A percentile compares a stretch with the other conserved stretches of the same genome.
These are phyloP conservation scores for Beris chalybata DNA, from an alignment of 2,888 invertebrate species.

Conservation along the genomic window DNA sequence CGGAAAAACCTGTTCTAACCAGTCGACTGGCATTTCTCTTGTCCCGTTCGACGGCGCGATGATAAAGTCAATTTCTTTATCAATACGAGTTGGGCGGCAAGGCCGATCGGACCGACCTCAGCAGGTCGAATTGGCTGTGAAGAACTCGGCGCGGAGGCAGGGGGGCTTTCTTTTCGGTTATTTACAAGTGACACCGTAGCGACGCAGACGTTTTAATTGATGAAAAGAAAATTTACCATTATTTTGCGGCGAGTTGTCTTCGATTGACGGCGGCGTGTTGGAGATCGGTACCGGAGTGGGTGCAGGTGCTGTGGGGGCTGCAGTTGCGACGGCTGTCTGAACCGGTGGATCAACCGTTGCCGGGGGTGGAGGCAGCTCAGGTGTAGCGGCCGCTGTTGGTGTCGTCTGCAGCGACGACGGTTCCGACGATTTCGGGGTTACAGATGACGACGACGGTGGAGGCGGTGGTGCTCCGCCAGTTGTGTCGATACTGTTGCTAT, in stretches of 20 bases:
- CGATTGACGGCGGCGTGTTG: conserved; percentile 37
- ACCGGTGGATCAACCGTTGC: conserved; percentile 51
- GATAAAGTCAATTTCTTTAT: too few relatives aligned
- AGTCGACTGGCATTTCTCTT: too few relatives aligned
- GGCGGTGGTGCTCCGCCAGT: conserved; percentile 53
- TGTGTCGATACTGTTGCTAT: conserved; percentile 50
- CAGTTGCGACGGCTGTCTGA: conserved; percentile 59
- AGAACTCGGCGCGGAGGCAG: background rate
- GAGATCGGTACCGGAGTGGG: conserved; percentile 45
- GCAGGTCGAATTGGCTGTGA: too few relatives aligned
- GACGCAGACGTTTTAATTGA: background rate
- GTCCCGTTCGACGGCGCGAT: too few relatives aligned
- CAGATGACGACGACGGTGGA: conserved; percentile 59
- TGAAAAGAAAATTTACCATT: conserved; percentile 23
- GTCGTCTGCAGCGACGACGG: conserved; percentile 44
- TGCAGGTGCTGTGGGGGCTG: conserved; percentile 49
- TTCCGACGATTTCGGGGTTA: conserved; percentile 55
- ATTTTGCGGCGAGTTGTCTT: conserved; percentile 35
- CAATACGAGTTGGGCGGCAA: too few relatives aligned
- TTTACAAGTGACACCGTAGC: conserved; percentile 4
- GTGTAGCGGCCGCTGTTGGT: conserved; percentile 36
- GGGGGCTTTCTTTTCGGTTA: conserved; percentile 6
- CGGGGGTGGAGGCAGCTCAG: conserved; percentile 36
- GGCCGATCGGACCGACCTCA: too few relatives aligned
- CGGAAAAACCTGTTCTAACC: too few relatives aligned